Evolutionary conservation across 1,140 invertebrate genomes (phyloP), one percentile per base, ranked within the genome.

Genomic region (Apis dorsata): DNA sequence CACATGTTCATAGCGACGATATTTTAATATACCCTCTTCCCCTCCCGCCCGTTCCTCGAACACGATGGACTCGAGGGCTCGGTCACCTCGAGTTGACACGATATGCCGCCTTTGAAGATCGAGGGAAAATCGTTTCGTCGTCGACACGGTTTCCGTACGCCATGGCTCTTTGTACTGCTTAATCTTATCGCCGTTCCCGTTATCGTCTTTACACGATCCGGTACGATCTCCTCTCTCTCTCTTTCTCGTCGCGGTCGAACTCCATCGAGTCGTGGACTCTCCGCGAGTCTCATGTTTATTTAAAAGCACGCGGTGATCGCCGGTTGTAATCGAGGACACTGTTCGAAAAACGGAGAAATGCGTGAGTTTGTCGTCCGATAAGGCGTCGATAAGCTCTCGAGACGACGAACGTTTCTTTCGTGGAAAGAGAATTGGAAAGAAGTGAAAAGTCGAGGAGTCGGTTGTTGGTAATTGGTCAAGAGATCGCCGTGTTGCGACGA

Each of bases 171-270:
- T 77, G 73, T 82, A 79, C 34, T 69, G 69, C 81, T 85, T 76
- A 83, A 85, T 85, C 83, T 85, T 85, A 85, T 85, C 83, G 65
- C 3, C 13, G 21, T 60, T 15, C 24, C 51, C 34, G 72, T 77
- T 85, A 85, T 85, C 83, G 71, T 76, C 66, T 71, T 71, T 71
- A 82, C 79, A 85, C 83, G 73, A 85, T 85, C 83, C 59, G 53
- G 7, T 44, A 21, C 73, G 79, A 79, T 53, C 13, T 24, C 4
- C 15, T 11, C 34, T 28, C n/a, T n/a, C 4, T 21, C 24, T 34
- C 24, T 60, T 8, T 44, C 34, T 44, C 34, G 24, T 63, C 60
- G 12, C 79, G 70, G n/a, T 55, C 72, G 13, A 76, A 75, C 55
- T 55, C 34, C 15, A 28, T 59, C 17, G 4, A 21, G 21, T 73